Conservation (phyloP, 2,888 invertebrate genomes). For the Eulithis testata region DNA sequence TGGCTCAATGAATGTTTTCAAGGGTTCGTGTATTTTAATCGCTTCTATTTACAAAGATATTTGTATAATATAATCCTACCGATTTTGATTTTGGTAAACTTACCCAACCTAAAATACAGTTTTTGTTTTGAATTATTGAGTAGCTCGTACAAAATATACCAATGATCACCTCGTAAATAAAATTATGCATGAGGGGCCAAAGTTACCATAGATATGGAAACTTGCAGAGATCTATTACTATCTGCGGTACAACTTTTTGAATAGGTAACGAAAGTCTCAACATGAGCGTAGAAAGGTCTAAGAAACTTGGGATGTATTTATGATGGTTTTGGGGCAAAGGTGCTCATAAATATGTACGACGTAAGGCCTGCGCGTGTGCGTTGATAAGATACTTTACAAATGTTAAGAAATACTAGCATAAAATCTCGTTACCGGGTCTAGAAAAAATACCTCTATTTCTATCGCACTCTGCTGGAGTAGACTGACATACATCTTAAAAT, state of each 20-base stretch:
- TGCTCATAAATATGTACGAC: conserved; percentile 32
- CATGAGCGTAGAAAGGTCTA: conserved; percentile 4
- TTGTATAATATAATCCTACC: background rate
- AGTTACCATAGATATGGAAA: conserved; percentile 12
- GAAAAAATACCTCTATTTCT: background rate
- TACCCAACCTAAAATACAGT: background rate
- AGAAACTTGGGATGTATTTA: conserved; percentile 1
- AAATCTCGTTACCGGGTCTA: background rate
- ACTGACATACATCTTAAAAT: too few species aligned
- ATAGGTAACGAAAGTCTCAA: conserved; percentile 1
- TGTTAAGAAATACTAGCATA: background rate
- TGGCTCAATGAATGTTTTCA: background rate
- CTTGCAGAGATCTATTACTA: conserved; percentile 12
- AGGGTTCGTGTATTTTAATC: background rate
- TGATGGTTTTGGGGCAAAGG: conserved; percentile 18
- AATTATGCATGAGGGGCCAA: conserved; percentile 25
- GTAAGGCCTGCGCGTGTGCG: conserved; percentile 8
- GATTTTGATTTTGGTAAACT: background rate
- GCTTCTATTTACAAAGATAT: conserved; percentile 1
- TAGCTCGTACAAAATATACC: conserved; percentile 9
- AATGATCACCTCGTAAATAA: conserved; percentile 20
- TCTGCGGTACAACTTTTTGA: conserved; percentile 2
- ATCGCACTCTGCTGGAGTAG: too few species aligned
- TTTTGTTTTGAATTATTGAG: conserved; percentile 23
- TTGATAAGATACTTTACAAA: conserved; percentile 13